Evolutionary conservation across 2,113 vertebrate genomes (phyloP), one percentile per base, ranked within the genome.

Genomic region (Gallinago jamesoni): DNA sequence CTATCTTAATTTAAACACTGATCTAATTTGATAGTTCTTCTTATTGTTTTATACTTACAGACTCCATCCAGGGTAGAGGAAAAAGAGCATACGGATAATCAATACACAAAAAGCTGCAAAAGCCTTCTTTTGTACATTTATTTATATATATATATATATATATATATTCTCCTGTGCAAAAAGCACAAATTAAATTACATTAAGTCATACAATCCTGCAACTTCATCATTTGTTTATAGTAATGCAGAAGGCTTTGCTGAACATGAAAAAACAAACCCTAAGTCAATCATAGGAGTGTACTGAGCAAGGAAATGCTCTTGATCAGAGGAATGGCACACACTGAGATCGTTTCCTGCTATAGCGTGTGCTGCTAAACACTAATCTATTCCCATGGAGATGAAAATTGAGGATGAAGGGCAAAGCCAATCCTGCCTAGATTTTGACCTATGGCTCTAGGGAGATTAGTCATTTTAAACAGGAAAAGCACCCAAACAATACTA

Each of bases 381-480:
- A 89, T 64, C 83, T 91, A 73, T 82, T 91, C 87, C 73, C 48
- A 59, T 48, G 72, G 73, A 90, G 68, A 72, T 64, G 74, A 92
- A 92, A 95, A 94, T 4, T 56, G 39, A 91, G 74, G 39, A 87
- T 87, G 69, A 94, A 94, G 66, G 39, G 66, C 64, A 84, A 82
- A 91, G 21, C 27, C 69, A 91, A 56, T 91, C 72, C 77, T 89
- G 64, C 84, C 84, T 76, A 84, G 43, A 91, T 84, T 95, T 93
- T 92, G 62, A 87, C 39, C 81, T 75, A 8, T 76, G 62, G 39
- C 91, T 94, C 21, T 35, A 31, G 69, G 43, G 55, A 94, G 43
- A 94, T 68, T 45, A 78, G 73, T 39, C 27, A 68, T 64, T 78
- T 89, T 79, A 84, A 88, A 72, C 33, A 84, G 62, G 35, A 89